Percentiles rank a stretch among this genome's conserved stretches.
phyloP scores from a whole-genome alignment of 2,113 vertebrate genomes.

The Cyprinus carpio region DNA sequence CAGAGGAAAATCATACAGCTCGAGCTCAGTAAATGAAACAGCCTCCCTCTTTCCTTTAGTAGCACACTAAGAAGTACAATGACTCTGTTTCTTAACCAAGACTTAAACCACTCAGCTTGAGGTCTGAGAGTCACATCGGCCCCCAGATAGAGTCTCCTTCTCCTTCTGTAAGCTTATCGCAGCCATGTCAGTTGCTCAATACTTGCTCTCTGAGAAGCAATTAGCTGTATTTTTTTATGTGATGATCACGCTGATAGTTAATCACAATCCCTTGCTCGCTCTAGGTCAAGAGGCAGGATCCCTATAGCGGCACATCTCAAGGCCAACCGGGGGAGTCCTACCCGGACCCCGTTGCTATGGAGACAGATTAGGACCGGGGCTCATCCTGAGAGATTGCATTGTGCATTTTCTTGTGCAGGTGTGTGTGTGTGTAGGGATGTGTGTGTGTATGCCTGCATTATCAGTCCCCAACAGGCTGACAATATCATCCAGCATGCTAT shows the following conservation, averaged over 20 bases:
- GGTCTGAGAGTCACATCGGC: background rate
- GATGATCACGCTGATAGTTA: slow-evolving; percentile 66
- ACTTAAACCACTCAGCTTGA: slow-evolving; percentile 27
- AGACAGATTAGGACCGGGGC: slow-evolving; percentile 53
- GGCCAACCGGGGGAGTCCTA: slow-evolving; percentile 9
- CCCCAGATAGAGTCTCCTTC: slow-evolving; percentile 9
- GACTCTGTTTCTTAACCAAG: background rate
- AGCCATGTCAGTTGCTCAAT: slow-evolving; percentile 61
- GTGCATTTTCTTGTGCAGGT: slow-evolving; percentile 44
- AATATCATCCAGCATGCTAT: slow-evolving; percentile 53
- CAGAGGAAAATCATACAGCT: slow-evolving; percentile 15
- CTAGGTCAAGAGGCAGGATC: slow-evolving; percentile 13
- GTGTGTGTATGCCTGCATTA: slow-evolving; percentile 49
- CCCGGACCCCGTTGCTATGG: slow-evolving; percentile 52
- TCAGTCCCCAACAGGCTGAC: slow-evolving; percentile 58
- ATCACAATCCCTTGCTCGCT: slow-evolving; percentile 41
- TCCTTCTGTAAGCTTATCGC: slow-evolving; percentile 35
- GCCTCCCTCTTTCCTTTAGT: background rate
- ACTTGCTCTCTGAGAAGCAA: slow-evolving; percentile 69
- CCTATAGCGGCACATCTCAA: background rate
- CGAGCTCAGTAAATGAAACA: slow-evolving; percentile 22
- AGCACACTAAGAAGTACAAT: background rate
- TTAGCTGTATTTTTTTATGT: slow-evolving; percentile 71
- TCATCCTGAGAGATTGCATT: slow-evolving; percentile 53
- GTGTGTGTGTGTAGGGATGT: slow-evolving; percentile 9